Evolutionary conservation across 2,888 invertebrate genomes (phyloP), one percentile per base, ranked within the genome.

Genomic region (Craniophora ligustri): DNA sequence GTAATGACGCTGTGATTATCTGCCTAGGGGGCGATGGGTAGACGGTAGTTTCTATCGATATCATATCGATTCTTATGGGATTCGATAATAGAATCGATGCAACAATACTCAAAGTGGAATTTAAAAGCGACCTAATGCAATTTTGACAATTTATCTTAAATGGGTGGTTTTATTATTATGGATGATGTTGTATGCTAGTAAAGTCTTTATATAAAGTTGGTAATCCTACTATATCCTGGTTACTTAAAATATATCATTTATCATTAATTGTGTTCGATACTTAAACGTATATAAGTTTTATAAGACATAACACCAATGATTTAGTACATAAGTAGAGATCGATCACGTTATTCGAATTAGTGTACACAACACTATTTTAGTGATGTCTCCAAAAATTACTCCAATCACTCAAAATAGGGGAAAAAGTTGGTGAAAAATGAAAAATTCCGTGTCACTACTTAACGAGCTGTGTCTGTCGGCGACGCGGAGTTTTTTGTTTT

Each of bases 1-100:
- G 86, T 87, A 88, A 88, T 88, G 84, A 82, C 81, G 75, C 72
- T 82, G 82, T 84, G 87, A 87, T 88, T 85, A 87, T 84, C 82
- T 75, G 73, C 75, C 74, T 67, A 71, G 67, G 67, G 79, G 76
- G 77, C 76, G 67, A 36, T 55, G 46, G 40, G 38, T 54, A 42
- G 59, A 41, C 45, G 36, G n/a, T 14, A 30, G 26, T 45, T 36
- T 49, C 7, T 49, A 45, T 51, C 38, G 44, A 40, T 48, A 51
- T 61, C 66, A 64, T 76, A 75, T 71, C 83, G 38, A 47, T 18
- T 44, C 18, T 38, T 15, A 45, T 11, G 18, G 10, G 5, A 32
- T 21, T 41, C 32, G 19, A 4, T 41, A 19, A 15, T 54, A 26
- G 34, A 40, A 42, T 28, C 40, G 15, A n/a, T n/a, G n/a, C n/a